Evolutionary conservation across 1,140 invertebrate species (phyloP), one percentile per base, ranked within the genome.

Genomic region (Pseudomyrmex dendroicus): DNA sequence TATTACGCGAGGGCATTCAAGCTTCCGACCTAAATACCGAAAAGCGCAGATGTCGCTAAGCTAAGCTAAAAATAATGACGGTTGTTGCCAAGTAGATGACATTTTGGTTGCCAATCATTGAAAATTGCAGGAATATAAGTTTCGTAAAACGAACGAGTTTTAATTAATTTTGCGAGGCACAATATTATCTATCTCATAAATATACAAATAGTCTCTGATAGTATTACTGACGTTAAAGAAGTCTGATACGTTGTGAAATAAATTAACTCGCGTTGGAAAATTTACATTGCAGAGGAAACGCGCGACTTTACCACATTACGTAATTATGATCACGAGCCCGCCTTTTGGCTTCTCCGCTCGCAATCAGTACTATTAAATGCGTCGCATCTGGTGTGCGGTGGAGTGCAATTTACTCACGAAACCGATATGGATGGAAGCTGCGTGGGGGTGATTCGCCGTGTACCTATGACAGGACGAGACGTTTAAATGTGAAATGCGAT

Each of bases 401-500:
- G 57, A 83, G 52, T 61, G 61, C 72, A 77, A 84, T 85, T 57
- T 15, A 83, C 61, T 62, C 72, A 83, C 76, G 50, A 73, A 88
- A 73, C 72, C 35, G 35, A 35, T 35, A 35, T 35, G 35, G 35
- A 0, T 35, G 5, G 35, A 35, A 35, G 35, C 35, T 35, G 35
- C 35, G 35, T 35, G 35, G 35, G 35, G 52, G 48, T 12, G 35
- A 63, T 46, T 80, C 64, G 67, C 84, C 62, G 73, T 88, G 35
- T 35, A 35, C 35, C 35, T 35, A 35, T 88, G 86, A 89, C 84
- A 89, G 83, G 56, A 44, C 57, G 83, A 88, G 73, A 83, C 86
- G 74, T 88, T 87, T 82, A 87, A 87, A 87, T 82, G 83, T 82
- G 86, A 85, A 85, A 89, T 89, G 61, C 84, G 73, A 88, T 88